Conservation (phyloP, 2,113 vertebrate species). For the Abramis brama region DNA sequence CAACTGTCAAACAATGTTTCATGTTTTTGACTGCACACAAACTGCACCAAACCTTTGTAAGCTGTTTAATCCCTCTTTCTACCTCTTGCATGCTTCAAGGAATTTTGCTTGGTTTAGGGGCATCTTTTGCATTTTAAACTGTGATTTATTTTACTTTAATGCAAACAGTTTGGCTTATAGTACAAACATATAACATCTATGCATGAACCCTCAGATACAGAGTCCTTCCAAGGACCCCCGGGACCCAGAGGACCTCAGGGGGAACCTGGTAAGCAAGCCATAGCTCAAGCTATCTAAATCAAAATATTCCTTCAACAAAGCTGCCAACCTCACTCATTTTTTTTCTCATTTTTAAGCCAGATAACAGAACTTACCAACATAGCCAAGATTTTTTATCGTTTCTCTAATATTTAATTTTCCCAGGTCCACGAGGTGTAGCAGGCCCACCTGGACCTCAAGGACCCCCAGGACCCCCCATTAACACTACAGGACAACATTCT, state of each 20-base stretch:
- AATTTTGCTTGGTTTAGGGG: not conserved
- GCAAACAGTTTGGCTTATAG: not conserved
- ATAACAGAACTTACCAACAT: no score
- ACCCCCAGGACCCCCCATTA: constrained; percentile 30
- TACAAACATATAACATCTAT: not conserved
- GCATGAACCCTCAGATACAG: constrained; percentile 29
- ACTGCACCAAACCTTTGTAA: constrained; percentile 6
- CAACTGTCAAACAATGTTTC: not conserved
- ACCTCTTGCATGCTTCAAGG: not conserved
- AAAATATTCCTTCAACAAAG: not conserved
- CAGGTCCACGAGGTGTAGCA: constrained; percentile 53
- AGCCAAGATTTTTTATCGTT: not conserved
- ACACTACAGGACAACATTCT: constrained; percentile 39
- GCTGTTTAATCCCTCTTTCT: not conserved
- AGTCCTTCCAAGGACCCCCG: not conserved
- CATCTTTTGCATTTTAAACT: not conserved
- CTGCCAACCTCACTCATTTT: no score
- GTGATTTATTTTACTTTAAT: not conserved
- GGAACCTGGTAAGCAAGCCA: constrained; percentile 60
- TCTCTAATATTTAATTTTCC: constrained; percentile 43
- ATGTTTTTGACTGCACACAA: not conserved
- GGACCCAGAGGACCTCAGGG: constrained; percentile 39
- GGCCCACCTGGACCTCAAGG: constrained; percentile 43
- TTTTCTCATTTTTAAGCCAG: no score
- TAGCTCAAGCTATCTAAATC: not conserved